Evolutionary conservation across 2,888 invertebrate genomes (phyloP).

Genomic region (Eupithecia centaureata): DNA sequence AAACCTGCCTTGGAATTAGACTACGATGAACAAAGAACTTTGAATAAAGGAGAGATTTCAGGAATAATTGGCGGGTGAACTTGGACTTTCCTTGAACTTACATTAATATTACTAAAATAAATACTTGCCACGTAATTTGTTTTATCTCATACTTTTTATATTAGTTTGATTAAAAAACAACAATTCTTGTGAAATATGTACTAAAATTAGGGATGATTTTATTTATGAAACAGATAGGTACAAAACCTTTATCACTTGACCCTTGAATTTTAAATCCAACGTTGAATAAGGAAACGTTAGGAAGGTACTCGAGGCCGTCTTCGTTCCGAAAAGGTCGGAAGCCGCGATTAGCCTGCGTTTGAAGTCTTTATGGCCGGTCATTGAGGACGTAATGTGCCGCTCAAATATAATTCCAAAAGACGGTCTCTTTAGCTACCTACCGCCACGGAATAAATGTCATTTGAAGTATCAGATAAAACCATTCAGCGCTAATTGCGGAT

Average conservation of each 20-base stretch:
- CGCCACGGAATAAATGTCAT: not conserved
- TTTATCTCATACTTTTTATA: not conserved
- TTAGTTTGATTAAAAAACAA: not conserved
- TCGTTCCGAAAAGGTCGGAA: constrained; percentile 77
- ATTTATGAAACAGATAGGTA: constrained; percentile 14
- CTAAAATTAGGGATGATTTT: not conserved
- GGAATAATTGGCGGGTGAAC: not conserved
- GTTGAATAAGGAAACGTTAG: constrained; percentile 66
- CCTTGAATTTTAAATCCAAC: constrained; percentile 58
- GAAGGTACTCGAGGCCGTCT: constrained; percentile 69
- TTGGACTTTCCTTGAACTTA: constrained; percentile 2
- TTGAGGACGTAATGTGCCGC: constrained; percentile 77
- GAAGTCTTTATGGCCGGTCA: constrained; percentile 80
- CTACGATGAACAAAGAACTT: constrained; percentile 4
- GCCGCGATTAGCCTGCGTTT: constrained; percentile 81
- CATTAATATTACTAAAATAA: not conserved
- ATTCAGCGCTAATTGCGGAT: not conserved
- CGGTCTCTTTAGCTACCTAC: constrained; percentile 60
- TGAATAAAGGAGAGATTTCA: constrained; percentile 7
- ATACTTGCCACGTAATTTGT: not conserved
- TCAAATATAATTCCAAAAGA: constrained; percentile 78
- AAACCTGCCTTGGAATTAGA: constrained; percentile 19
- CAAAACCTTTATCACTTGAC: constrained; percentile 48
- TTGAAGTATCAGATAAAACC: not conserved
- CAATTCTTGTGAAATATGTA: not conserved